These are phyloP conservation scores for Hipparchia semele DNA, from an alignment of 2,888 invertebrate genomes.

Conservation along the genomic window DNA sequence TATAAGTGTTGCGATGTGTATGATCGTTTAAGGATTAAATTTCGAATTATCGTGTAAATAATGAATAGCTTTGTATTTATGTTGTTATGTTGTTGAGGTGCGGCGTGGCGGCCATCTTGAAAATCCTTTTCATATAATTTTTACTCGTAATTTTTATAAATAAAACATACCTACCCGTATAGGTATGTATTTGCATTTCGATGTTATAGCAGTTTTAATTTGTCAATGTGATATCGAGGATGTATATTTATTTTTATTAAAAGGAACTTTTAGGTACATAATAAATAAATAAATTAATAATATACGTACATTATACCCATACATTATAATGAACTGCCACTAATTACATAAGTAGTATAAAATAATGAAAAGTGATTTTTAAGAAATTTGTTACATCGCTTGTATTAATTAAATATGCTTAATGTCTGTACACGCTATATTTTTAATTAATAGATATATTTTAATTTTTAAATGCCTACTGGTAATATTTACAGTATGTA, in stretches of 20 bases:
- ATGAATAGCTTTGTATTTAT: conserved; percentile 55
- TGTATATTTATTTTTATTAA: background rate
- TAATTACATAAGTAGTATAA: conserved; percentile 4
- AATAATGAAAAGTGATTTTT: conserved; percentile 16
- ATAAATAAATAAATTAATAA: too few species aligned
- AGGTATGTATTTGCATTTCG: background rate
- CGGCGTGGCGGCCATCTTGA: conserved; percentile 34
- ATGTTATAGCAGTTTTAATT: background rate
- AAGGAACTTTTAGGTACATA: background rate
- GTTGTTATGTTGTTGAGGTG: conserved; percentile 48
- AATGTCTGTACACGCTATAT: background rate
- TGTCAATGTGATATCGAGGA: background rate
- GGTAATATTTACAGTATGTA: background rate
- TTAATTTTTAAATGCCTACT: background rate
- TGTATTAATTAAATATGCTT: conserved; percentile 18
- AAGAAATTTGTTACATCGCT: conserved; percentile 9
- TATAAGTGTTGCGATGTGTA: conserved; percentile 35
- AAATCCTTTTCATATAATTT: conserved; percentile 10
- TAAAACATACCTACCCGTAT: background rate
- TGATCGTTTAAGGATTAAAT: conserved; percentile 42
- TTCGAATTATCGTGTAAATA: conserved; percentile 64
- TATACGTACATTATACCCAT: too few species aligned
- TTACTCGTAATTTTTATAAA: background rate
- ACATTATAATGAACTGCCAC: conserved; percentile 2
- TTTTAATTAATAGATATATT: background rate